Conservation (phyloP, 2,888 invertebrate genomes). For the Pachliopta kotzebuea region DNA sequence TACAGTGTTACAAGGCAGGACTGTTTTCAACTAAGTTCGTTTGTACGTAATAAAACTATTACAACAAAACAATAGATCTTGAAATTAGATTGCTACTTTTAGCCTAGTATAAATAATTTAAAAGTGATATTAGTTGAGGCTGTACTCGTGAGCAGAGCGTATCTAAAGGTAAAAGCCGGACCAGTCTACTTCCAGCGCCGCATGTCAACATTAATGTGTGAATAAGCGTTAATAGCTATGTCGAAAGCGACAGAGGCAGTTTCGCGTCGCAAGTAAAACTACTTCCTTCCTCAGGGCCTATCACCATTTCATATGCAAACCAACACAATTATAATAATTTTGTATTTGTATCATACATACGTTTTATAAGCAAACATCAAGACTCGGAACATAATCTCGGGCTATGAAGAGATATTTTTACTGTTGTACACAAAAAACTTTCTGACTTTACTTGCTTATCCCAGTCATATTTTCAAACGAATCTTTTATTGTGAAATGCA, state of each 20-base stretch:
- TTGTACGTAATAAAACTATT: too few relatives aligned
- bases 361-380: too few relatives aligned
- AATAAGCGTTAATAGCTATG: conserved; percentile 22
- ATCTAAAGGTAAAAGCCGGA: conserved; percentile 25
- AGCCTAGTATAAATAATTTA: neutral
- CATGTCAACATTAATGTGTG: conserved; percentile 24
- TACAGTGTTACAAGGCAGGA: too few relatives aligned
- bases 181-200: conserved; percentile 20
- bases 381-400: too few relatives aligned
- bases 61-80: too few relatives aligned
- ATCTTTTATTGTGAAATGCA: too few relatives aligned
- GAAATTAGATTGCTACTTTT: too few relatives aligned
- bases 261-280: neutral
- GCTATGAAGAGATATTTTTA: too few relatives aligned
- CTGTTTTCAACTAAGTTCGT: too few relatives aligned
- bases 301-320: neutral
- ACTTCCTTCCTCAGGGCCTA: neutral
- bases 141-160: conserved; percentile 16
- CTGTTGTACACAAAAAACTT: too few relatives aligned
- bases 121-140: neutral
- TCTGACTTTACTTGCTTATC: too few relatives aligned
- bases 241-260: conserved; percentile 17
- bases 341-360: neutral
- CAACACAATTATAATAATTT: neutral
- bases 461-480: too few relatives aligned